phyloP scores from a whole-genome alignment of 2,888 invertebrate genomes.

The Tiphia femorata region DNA sequence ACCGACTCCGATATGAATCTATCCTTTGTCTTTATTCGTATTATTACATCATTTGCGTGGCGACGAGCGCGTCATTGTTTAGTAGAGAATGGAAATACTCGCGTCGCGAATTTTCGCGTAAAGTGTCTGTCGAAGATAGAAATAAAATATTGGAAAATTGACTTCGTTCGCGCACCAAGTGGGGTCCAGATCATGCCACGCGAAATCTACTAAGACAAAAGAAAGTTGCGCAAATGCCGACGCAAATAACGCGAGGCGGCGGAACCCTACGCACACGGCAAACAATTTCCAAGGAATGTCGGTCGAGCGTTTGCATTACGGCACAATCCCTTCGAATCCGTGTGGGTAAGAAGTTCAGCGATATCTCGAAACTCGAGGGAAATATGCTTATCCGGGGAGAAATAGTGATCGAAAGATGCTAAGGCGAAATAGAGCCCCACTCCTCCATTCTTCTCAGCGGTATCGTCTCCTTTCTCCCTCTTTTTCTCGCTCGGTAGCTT shows the following conservation, averaged over 20 bases:
- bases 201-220: too few species aligned
- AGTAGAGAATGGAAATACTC: too few species aligned
- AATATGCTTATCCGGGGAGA: constrained; percentile 56
- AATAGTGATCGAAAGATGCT: constrained; percentile 46
- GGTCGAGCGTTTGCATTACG: constrained; percentile 48
- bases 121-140: too few species aligned
- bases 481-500: background rate
- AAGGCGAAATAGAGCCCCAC: constrained; percentile 25
- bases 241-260: constrained; percentile 17
- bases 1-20: too few species aligned
- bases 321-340: constrained; percentile 39
- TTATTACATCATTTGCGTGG: too few species aligned
- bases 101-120: too few species aligned
- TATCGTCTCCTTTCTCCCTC: background rate
- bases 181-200: background rate
- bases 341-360: constrained; percentile 45
- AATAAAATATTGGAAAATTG: too few species aligned
- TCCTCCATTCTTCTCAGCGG: background rate
- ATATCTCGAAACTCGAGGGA: constrained; percentile 50
- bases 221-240: background rate
- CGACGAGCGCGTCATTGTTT: too few species aligned
- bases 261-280: constrained; percentile 18
- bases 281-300: constrained; percentile 41
- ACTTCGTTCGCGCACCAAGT: too few species aligned
- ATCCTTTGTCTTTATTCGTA: too few species aligned